Evolutionary conservation across 2,888 invertebrate species (phyloP).

Genomic region (Dynastes tityus): DNA sequence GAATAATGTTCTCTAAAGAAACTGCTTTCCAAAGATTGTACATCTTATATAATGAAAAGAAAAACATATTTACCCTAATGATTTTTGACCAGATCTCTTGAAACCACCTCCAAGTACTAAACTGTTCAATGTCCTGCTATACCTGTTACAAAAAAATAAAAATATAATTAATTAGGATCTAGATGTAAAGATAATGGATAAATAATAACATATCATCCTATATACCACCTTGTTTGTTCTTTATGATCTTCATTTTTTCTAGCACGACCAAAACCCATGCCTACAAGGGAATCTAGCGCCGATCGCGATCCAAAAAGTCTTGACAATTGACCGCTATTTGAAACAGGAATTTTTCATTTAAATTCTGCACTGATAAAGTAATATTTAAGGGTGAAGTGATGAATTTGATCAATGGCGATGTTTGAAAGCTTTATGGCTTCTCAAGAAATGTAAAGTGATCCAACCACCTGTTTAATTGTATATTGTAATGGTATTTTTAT

Average conservation of each 20-base stretch:
- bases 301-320: conserved; percentile 24
- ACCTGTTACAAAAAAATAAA: conserved; percentile 29
- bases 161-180: not conserved
- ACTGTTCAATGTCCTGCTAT: conserved; percentile 47
- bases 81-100: conserved; percentile 44
- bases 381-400: too few relatives aligned
- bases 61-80: conserved; percentile 24
- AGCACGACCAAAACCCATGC: conserved; percentile 44
- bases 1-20: too few relatives aligned
- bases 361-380: too few relatives aligned
- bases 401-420: too few relatives aligned
- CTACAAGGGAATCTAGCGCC: conserved; percentile 31
- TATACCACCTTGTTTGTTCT: conserved; percentile 25
- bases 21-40: too few relatives aligned
- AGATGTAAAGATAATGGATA: not conserved
- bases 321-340: conserved; percentile 21
- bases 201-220: too few relatives aligned
- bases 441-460: too few relatives aligned
- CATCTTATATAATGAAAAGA: too few relatives aligned
- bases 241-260: conserved; percentile 41
- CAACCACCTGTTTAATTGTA: too few relatives aligned
- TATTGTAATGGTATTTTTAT: too few relatives aligned
- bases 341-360: too few relatives aligned
- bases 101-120: conserved; percentile 49
- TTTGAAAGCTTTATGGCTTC: too few relatives aligned